Evolutionary conservation across 30 jellyfish, hydroid and myxozoan species (phyloP).

Genomic region (Aurelia coerulea): DNA sequence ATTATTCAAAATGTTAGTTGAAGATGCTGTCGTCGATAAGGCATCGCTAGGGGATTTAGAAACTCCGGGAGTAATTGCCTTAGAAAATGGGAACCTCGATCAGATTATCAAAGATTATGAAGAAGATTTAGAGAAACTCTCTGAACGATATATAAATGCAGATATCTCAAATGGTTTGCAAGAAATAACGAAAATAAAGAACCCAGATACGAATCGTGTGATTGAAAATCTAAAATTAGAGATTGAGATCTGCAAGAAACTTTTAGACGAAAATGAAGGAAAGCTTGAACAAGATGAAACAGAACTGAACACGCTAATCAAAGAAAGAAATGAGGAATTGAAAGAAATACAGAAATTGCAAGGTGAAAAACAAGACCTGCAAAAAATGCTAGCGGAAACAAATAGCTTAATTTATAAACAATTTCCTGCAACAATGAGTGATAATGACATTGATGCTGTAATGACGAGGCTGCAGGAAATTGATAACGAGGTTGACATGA

Average conservation of each 20-base stretch:
- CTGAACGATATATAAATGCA: constrained; percentile 4
- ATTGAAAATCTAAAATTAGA: constrained; percentile 28
- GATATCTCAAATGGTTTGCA: constrained; percentile 37
- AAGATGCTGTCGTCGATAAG: not conserved
- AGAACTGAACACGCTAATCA: constrained; percentile 13
- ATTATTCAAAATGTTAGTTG: not conserved
- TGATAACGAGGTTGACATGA: constrained; percentile 21
- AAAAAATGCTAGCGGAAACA: constrained; percentile 8
- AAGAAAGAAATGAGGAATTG: constrained; percentile 1
- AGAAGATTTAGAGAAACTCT: constrained; percentile 1
- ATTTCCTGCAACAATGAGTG: not conserved
- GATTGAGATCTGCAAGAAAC: constrained; percentile 2
- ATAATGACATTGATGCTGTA: not conserved
- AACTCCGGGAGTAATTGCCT: constrained; percentile 2
- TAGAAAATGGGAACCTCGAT: constrained; percentile 32
- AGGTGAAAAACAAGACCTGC: constrained; percentile 31
- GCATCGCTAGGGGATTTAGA: constrained; percentile 7
- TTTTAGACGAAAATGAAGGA: not conserved
- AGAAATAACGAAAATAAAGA: constrained; percentile 9
- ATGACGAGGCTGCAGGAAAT: constrained; percentile 21
- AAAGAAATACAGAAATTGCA: not conserved
- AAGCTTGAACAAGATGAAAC: not conserved
- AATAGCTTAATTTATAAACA: constrained; percentile 11
- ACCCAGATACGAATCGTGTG: constrained; percentile 17
- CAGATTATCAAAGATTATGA: constrained; percentile 14